Base-by-base conservation (phyloP, 1,140 invertebrate species). In the Pemphigus obesinymphae region DNA sequence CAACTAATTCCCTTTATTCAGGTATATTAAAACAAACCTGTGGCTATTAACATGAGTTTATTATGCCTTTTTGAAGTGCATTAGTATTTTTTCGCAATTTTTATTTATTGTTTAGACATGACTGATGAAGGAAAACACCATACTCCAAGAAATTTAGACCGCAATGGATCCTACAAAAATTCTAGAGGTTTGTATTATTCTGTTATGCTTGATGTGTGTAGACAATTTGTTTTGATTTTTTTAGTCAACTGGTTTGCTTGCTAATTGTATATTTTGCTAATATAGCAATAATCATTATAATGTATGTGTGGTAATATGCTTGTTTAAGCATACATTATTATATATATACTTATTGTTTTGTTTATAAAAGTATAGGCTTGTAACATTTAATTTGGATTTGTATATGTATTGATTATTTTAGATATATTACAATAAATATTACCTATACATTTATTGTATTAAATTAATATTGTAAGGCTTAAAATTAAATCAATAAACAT, bases 81-180 rank as follows among this genome's bases (percentile, higher is more conserved):
- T 78, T 43, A 87, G 85, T 88, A 87, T 73, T 70, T 72, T 23
- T 45, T 17, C 58, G 53, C 26, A 31, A 45, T 7, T 48, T 87
- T 89, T 88, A 88, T 88, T 87, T 88, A 87, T 88, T 87, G 88
- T 87, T 87, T 91, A 93, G 93, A 94, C 89, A 93, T 93, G 31
- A 84, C 83, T 45, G 93, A 94, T 85, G 93, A 95, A 85, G 92
- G 92, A 85, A 89, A 92, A 86, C 91, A 91, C 83, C 90, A 91
- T 85, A 93, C 92, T 0, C 92, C 92, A 23, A 91, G 91, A 82
- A 91, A 90, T 85, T 89, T 94, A 78, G 93, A 92, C 82, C 90
- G 93, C 34, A 90, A 93, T 83, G 92, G 93, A 87, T 94, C 93
- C n/a, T 94, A 94, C 88, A 94, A 94, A 89, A 94, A 92, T 66